These are phyloP conservation scores for Drosophila multiciliata DNA, from an alignment of 2,888 invertebrate genomes.

Conservation along the genomic window DNA sequence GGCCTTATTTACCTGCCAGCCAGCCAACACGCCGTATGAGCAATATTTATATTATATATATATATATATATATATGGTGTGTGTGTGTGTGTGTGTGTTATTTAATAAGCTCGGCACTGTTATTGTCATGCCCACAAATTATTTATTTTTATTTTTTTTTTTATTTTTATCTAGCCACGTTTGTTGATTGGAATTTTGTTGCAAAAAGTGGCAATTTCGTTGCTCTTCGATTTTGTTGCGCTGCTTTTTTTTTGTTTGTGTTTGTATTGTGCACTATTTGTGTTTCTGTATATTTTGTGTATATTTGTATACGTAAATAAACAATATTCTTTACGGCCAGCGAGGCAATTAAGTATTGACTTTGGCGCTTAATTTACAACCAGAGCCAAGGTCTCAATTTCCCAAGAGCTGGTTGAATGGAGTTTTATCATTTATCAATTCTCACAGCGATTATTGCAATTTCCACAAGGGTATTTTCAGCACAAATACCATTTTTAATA, in stretches of 20 bases:
- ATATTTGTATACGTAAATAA: conserved; percentile 38
- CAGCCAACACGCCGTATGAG: conserved; percentile 43
- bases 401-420: not conserved
- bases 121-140: conserved; percentile 20
- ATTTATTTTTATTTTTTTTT: not conserved
- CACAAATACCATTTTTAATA: not conserved
- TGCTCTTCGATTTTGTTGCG: not conserved
- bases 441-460: not conserved
- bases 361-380: conserved; percentile 47
- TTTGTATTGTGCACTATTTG: conserved; percentile 17
- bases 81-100: not conserved
- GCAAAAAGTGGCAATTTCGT: conserved; percentile 13
- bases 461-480: not conserved
- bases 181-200: conserved; percentile 27
- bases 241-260: not conserved
- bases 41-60: conserved; percentile 14
- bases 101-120: conserved; percentile 12
- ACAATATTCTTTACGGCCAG: conserved; percentile 49
- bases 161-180: conserved; percentile 23
- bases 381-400: not conserved
- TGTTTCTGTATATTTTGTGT: conserved; percentile 24
- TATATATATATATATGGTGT: not conserved
- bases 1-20: not conserved
- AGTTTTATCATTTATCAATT: conserved; percentile 27
- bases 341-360: conserved; percentile 56